A percentile compares a stretch with the other conserved stretches of the same genome.
Conservation (phyloP, 2,888 invertebrate genomes). For the Cerceris rybyensis region DNA sequence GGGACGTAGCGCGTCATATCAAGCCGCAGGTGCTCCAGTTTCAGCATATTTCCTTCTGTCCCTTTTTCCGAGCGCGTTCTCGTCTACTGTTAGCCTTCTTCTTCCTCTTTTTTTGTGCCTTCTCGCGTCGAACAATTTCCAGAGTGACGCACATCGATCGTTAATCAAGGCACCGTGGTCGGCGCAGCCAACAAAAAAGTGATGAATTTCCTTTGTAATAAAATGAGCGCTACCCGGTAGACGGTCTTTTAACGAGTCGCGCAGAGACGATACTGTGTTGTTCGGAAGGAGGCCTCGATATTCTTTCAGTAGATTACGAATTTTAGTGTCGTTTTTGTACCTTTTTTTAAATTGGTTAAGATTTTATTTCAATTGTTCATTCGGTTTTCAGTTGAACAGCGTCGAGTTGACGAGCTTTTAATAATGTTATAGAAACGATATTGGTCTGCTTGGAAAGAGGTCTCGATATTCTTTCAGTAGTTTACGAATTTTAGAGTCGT, state of each 20-base stretch:
- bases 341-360: too few species aligned
- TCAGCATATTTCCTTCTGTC: constrained; percentile 25
- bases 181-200: constrained; percentile 16
- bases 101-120: background rate
- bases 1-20: constrained; percentile 34
- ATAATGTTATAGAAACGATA: too few species aligned
- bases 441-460: too few species aligned
- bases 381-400: too few species aligned
- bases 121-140: background rate
- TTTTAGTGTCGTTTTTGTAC: too few species aligned
- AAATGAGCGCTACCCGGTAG: constrained; percentile 9
- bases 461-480: too few species aligned
- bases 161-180: constrained; percentile 26
- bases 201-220: constrained; percentile 27
- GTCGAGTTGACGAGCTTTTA: too few species aligned
- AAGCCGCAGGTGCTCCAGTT: constrained; percentile 47
- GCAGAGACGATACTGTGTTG: background rate
- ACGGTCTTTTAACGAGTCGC: background rate
- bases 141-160: constrained; percentile 23
- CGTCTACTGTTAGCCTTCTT: background rate
- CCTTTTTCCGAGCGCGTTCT: background rate
- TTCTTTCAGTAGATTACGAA: too few species aligned
- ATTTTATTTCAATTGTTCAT: too few species aligned
- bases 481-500: too few species aligned
- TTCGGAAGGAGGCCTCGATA: background rate